Conservation (phyloP, 2,113 vertebrate genomes). For the Coreoperca whiteheadi region DNA sequence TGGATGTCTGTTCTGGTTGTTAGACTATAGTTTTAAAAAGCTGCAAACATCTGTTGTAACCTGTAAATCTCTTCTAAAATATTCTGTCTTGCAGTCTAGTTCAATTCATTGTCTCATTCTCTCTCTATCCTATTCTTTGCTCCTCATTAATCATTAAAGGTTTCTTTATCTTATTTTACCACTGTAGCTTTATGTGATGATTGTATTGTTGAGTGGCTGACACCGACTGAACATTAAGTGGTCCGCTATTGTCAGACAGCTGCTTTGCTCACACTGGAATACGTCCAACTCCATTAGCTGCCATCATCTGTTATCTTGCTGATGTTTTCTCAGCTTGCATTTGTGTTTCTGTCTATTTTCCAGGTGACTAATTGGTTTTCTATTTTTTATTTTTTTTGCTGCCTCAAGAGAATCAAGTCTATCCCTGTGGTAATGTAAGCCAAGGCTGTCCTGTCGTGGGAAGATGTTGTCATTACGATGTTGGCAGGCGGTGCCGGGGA, state of each 20-base stretch:
- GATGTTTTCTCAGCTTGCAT: slow-evolving; percentile 37
- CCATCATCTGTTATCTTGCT: slow-evolving; percentile 24
- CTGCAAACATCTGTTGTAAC: background rate
- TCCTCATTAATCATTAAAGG: background rate
- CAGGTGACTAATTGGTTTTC: slow-evolving; percentile 36
- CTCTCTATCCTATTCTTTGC: background rate
- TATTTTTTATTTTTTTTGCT: slow-evolving; percentile 15
- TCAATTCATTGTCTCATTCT: background rate
- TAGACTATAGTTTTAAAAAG: background rate
- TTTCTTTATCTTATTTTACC: background rate
- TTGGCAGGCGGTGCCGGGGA: slow-evolving; percentile 14
- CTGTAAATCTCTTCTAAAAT: background rate
- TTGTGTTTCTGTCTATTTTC: slow-evolving; percentile 32
- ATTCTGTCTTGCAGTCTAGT: background rate
- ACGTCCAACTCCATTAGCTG: slow-evolving; percentile 8
- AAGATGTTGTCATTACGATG: slow-evolving; percentile 27
- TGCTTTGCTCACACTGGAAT: slow-evolving; percentile 13
- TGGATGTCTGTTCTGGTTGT: background rate
- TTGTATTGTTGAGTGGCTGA: background rate
- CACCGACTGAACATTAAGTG: background rate
- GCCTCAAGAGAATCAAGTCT: slow-evolving; percentile 5
- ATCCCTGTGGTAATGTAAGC: slow-evolving; percentile 28
- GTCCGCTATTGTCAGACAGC: background rate
- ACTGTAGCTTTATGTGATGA: background rate
- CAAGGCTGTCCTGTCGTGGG: background rate